Evolutionary conservation across 2,888 invertebrate species (phyloP).

Genomic region (Eupithecia exiguata): DNA sequence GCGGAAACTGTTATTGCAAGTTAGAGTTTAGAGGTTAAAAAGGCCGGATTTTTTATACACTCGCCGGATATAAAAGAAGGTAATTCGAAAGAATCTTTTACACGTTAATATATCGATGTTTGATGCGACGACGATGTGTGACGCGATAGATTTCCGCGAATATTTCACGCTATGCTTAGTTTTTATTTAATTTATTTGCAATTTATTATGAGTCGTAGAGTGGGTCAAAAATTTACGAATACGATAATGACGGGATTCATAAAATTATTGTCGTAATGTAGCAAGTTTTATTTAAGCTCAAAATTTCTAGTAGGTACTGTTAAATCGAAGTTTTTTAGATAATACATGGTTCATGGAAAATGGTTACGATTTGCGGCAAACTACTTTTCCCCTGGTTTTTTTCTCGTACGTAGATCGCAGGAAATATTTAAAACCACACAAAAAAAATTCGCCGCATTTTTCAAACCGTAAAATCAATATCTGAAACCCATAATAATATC

Average conservation of each 20-base stretch:
- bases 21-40: constrained; percentile 10
- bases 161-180: not conserved
- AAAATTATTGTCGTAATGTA: not conserved
- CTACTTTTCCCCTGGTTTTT: not conserved
- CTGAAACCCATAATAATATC: not conserved
- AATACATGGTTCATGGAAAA: not conserved
- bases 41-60: not conserved
- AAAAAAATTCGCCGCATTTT: not conserved
- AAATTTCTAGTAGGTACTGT: not conserved
- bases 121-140: too few species aligned
- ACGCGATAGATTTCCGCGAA: not conserved
- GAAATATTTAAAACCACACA: not conserved
- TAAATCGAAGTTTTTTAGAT: not conserved
- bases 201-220: not conserved
- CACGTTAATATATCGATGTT: not conserved
- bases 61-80: not conserved
- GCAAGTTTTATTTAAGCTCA: not conserved
- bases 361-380: not conserved
- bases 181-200: not conserved
- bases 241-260: not conserved
- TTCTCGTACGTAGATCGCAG: too few species aligned
- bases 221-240: not conserved
- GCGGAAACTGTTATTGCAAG: constrained; percentile 30
- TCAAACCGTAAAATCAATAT: not conserved
- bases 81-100: not conserved